These are phyloP conservation scores for Hucho hucho DNA, from an alignment of 2,113 vertebrate species.

Conservation along the genomic window DNA sequence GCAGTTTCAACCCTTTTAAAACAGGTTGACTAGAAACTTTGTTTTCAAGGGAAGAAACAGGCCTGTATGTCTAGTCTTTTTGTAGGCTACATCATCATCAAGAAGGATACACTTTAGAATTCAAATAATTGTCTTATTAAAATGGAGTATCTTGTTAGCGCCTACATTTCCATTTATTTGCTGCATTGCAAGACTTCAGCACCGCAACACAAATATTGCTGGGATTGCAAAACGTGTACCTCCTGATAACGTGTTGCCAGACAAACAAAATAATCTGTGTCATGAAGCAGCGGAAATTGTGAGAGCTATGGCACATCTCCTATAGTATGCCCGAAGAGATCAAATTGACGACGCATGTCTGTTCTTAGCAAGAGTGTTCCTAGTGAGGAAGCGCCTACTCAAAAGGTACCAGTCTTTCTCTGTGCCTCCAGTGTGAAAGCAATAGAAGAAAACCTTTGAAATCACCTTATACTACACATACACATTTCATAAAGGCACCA, in stretches of 20 bases:
- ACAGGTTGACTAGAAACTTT: not conserved
- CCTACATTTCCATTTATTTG: too few relatives aligned
- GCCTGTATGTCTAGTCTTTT: not conserved
- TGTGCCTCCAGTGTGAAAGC: not conserved
- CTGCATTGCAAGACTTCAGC: too few relatives aligned
- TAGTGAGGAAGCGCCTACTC: not conserved
- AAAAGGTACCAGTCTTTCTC: not conserved
- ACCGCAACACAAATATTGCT: too few relatives aligned
- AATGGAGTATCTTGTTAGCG: not conserved
- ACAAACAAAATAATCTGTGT: not conserved
- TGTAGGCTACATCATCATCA: too few relatives aligned
- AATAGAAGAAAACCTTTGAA: not conserved
- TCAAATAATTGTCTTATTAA: not conserved
- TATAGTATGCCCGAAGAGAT: not conserved
- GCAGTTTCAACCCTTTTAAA: slow-evolving; percentile 6
- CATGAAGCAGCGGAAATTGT: not conserved
- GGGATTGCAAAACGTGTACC: not conserved
- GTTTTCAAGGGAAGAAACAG: not conserved
- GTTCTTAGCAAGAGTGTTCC: not conserved
- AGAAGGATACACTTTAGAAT: too few relatives aligned
- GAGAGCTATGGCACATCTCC: not conserved
- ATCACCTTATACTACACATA: not conserved
- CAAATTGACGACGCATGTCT: not conserved
- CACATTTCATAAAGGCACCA: slow-evolving; percentile 14
- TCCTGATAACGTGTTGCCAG: not conserved